Conservation (phyloP, 2,113 vertebrate genomes). For the Saiga tatarica region DNA sequence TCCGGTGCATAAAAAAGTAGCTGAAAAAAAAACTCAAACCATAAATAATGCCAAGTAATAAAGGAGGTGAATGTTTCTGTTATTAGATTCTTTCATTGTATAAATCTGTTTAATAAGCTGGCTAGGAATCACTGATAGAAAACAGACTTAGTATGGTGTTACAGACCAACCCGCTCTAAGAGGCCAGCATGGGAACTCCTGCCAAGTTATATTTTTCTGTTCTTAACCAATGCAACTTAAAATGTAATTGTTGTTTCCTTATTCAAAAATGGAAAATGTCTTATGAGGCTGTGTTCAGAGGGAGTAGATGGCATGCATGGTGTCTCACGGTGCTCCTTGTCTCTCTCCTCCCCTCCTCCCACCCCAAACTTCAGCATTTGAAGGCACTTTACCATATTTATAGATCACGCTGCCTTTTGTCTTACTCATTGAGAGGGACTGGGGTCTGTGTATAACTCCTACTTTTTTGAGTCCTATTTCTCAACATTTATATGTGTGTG, state of each 20-base stretch:
- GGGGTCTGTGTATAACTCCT: slow-evolving; percentile 74
- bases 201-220: slow-evolving; percentile 83
- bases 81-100: slow-evolving; percentile 90
- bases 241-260: slow-evolving; percentile 83
- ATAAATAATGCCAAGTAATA: slow-evolving; percentile 89
- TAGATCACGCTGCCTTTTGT: slow-evolving; percentile 76
- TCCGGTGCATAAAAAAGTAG: slow-evolving; percentile 83
- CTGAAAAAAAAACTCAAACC: slow-evolving; percentile 79
- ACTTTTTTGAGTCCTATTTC: slow-evolving; percentile 76
- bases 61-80: slow-evolving; percentile 88
- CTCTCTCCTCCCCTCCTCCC: not conserved
- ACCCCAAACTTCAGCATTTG: not conserved
- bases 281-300: slow-evolving; percentile 39
- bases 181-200: slow-evolving; percentile 61
- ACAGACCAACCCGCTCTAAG: slow-evolving; percentile 83
- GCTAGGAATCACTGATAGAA: slow-evolving; percentile 88
- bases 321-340: not conserved
- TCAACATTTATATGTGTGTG: slow-evolving; percentile 73
- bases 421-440: slow-evolving; percentile 74
- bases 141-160: slow-evolving; percentile 87
- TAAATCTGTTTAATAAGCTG: slow-evolving; percentile 90
- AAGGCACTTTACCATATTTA: slow-evolving; percentile 60
- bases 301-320: slow-evolving; percentile 15
- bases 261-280: slow-evolving; percentile 78
- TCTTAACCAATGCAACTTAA: slow-evolving; percentile 83